These are phyloP conservation scores for Tyrannus savana DNA, from an alignment of 2,113 vertebrate species.

Conservation along the genomic window DNA sequence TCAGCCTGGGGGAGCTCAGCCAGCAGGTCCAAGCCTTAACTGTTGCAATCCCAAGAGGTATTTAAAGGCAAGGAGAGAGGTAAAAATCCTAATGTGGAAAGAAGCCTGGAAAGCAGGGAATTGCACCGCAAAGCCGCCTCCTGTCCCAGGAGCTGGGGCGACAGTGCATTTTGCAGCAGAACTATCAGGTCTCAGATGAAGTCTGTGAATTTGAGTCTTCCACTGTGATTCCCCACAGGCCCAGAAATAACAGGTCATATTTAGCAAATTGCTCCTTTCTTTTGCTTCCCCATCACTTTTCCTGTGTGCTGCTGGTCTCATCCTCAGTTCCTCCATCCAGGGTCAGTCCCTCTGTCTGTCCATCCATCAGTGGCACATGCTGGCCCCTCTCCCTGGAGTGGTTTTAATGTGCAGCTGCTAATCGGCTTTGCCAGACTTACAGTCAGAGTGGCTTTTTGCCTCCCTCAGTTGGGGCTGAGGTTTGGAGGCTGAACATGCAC, in stretches of 20 bases:
- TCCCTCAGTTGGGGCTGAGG: slow-evolving; percentile 67
- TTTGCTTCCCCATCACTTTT: not conserved
- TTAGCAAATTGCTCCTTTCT: not conserved
- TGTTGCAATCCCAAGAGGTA: not conserved
- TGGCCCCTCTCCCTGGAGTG: slow-evolving; percentile 7
- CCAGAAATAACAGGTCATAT: not conserved
- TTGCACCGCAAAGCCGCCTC: fast-evolving
- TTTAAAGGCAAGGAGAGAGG: not conserved
- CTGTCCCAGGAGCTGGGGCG: fast-evolving
- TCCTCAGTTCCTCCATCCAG: not conserved
- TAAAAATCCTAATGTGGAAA: fast-evolving
- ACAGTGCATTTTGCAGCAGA: not conserved
- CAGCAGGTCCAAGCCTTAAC: not conserved
- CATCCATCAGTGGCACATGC: fast-evolving
- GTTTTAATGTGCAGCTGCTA: slow-evolving; percentile 89
- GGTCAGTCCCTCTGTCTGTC: not conserved
- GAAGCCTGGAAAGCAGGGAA: not conserved
- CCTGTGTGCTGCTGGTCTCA: not conserved
- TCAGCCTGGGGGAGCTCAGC: not conserved
- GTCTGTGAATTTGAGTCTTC: not conserved
- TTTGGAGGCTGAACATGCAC: not conserved
- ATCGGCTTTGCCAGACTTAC: slow-evolving; percentile 90
- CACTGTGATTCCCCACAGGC: fast-evolving
- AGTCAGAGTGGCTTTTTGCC: slow-evolving; percentile 83
- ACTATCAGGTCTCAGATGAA: not conserved